Conservation (phyloP, 2,888 invertebrate species). For the Galeruca laticollis region DNA sequence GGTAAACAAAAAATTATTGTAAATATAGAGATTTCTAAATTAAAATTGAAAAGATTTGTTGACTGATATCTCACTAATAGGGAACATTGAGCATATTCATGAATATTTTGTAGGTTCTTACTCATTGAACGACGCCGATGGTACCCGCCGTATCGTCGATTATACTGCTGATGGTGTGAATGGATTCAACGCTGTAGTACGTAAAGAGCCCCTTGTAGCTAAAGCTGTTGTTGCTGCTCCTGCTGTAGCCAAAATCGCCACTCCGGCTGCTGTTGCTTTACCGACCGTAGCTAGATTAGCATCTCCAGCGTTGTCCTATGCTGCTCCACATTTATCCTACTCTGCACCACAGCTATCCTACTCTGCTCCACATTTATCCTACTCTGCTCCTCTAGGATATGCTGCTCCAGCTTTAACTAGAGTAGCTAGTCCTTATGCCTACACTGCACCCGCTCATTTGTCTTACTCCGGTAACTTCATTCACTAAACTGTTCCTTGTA, state of each 20-base stretch:
- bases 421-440: slow-evolving; percentile 37
- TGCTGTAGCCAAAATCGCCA: slow-evolving; percentile 36
- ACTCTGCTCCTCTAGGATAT: slow-evolving; percentile 44
- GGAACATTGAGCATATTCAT: too few species aligned
- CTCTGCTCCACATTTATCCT: too few species aligned
- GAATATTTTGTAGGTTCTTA: slow-evolving; percentile 66
- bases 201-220: slow-evolving; percentile 65
- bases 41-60: too few species aligned
- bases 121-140: slow-evolving; percentile 72
- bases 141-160: slow-evolving; percentile 75
- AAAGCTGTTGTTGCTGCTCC: slow-evolving; percentile 36
- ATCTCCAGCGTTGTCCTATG: too few species aligned
- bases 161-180: slow-evolving; percentile 70
- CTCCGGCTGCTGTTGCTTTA: slow-evolving; percentile 51
- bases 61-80: too few species aligned
- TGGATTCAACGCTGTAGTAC: slow-evolving; percentile 72
- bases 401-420: slow-evolving; percentile 44
- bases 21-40: too few species aligned
- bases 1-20: too few species aligned
- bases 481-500: too few species aligned
- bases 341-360: too few species aligned
- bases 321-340: too few species aligned
- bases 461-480: slow-evolving; percentile 2
- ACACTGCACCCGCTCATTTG: slow-evolving; percentile 48
- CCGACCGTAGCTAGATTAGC: slow-evolving; percentile 38